Percentiles rank a stretch among this genome's conserved stretches.
Conservation (phyloP, 2,888 invertebrate genomes). For the Pammene fasciana region DNA sequence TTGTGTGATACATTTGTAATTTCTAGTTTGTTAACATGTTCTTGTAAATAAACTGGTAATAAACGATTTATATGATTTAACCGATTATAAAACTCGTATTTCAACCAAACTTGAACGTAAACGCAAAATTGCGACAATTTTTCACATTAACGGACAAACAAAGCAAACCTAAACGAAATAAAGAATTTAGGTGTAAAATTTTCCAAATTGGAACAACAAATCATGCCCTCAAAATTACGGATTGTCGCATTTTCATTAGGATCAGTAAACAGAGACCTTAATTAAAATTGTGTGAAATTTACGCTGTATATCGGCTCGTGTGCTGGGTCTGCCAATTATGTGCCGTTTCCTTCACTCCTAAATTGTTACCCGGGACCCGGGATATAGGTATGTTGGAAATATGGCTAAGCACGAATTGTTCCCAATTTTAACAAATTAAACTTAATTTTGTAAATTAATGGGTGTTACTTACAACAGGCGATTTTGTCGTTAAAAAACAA, state of each 20-base stretch:
- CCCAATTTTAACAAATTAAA: no score
- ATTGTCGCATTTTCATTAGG: slow-evolving; percentile 41
- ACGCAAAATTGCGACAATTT: slow-evolving; percentile 23
- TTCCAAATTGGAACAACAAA: slow-evolving; percentile 40
- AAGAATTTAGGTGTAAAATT: slow-evolving; percentile 28
- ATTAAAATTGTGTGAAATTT: slow-evolving; percentile 40
- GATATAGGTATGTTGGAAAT: no score
- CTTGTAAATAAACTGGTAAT: no score
- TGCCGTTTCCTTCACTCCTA: slow-evolving; percentile 6
- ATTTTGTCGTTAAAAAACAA: no score
- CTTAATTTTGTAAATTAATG: no score
- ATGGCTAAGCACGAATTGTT: no score
- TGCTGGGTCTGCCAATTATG: slow-evolving; percentile 31
- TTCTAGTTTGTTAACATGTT: no score
- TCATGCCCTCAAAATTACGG: slow-evolving; percentile 35
- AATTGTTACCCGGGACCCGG: not conserved
- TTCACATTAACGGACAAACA: slow-evolving; percentile 18
- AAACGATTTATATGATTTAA: no score
- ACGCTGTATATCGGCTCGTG: slow-evolving; percentile 29
- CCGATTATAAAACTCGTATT: no score
- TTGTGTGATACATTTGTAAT: no score
- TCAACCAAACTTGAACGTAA: not conserved
- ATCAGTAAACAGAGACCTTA: slow-evolving; percentile 39
- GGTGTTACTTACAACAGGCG: no score
- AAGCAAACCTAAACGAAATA: slow-evolving; percentile 22